phyloP scores from a whole-genome alignment of 1,140 invertebrate species.

The Latrodectus geometricus region DNA sequence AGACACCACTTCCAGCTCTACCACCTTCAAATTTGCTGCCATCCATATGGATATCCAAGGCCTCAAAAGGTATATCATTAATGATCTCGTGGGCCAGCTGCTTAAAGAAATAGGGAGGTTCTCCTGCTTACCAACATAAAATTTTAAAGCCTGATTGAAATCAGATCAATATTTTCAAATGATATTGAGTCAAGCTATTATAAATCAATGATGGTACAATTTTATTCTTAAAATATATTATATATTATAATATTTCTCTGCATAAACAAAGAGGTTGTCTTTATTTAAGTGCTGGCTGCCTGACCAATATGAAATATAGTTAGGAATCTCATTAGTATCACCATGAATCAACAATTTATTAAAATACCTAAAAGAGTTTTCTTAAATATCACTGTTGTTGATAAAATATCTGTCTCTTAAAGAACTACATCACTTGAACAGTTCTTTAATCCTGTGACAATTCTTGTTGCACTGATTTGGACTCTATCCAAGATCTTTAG shows the following conservation, averaged over 20 bases:
- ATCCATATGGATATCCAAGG: too few relatives aligned
- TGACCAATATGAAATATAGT: neutral
- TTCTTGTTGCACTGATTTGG: neutral
- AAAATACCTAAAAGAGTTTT: neutral
- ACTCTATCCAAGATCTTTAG: neutral
- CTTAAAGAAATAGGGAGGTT: too few relatives aligned
- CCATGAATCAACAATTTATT: neutral
- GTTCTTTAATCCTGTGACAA: neutral
- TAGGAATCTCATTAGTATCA: neutral
- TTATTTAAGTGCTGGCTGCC: neutral
- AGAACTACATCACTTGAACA: neutral
- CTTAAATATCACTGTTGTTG: neutral
- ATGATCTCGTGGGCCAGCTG: too few relatives aligned
- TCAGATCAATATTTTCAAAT: neutral
- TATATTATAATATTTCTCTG: neutral
- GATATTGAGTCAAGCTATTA: neutral
- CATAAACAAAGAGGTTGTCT: neutral
- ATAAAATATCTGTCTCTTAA: neutral
- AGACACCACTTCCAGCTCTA: slow-evolving; percentile 4
- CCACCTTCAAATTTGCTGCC: too few relatives aligned
- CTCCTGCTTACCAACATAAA: too few relatives aligned
- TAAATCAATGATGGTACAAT: neutral
- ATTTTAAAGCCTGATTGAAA: too few relatives aligned
- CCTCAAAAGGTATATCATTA: too few relatives aligned
- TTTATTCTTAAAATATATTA: too few relatives aligned